These are phyloP conservation scores for Lacanobia oleracea DNA, from an alignment of 2,888 invertebrate species.

Conservation along the genomic window DNA sequence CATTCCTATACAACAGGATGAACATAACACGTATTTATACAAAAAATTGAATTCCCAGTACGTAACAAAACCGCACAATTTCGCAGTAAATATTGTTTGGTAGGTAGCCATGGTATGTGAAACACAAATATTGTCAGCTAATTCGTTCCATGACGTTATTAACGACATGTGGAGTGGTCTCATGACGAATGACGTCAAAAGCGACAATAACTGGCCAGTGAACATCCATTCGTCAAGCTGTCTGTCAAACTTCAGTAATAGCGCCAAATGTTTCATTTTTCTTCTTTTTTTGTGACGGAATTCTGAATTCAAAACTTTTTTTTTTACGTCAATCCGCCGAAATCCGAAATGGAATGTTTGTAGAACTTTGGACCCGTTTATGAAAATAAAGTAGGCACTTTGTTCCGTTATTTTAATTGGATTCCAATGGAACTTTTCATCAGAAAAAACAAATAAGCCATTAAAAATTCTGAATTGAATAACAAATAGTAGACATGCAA, in stretches of 20 bases:
- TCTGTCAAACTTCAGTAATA: slow-evolving; percentile 62
- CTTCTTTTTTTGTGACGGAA: slow-evolving; percentile 26
- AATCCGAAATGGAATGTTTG: slow-evolving; percentile 51
- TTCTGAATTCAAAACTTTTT: slow-evolving; percentile 37
- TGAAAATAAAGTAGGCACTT: slow-evolving; percentile 15
- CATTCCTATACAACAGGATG: background rate
- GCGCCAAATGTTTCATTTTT: slow-evolving; percentile 51
- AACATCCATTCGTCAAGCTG: slow-evolving; percentile 68
- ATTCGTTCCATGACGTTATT: slow-evolving; percentile 41
- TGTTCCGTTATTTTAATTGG: slow-evolving; percentile 12
- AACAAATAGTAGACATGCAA: slow-evolving; percentile 19
- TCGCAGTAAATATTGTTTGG: slow-evolving; percentile 23
- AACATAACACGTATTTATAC: background rate
- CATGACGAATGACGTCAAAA: slow-evolving; percentile 68
- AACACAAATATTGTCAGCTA: slow-evolving; percentile 42
- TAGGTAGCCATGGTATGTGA: slow-evolving; percentile 8
- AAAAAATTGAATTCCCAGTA: background rate
- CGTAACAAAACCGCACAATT: background rate
- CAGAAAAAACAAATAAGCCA: background rate
- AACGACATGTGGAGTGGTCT: slow-evolving; percentile 39
- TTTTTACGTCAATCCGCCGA: slow-evolving; percentile 44
- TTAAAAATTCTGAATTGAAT: slow-evolving; percentile 19
- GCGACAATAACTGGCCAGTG: slow-evolving; percentile 53
- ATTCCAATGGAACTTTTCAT: slow-evolving; percentile 8
- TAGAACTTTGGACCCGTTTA: slow-evolving; percentile 34